phyloP scores from a whole-genome alignment of 2,113 vertebrate species.

The Dasyornis broadbenti region DNA sequence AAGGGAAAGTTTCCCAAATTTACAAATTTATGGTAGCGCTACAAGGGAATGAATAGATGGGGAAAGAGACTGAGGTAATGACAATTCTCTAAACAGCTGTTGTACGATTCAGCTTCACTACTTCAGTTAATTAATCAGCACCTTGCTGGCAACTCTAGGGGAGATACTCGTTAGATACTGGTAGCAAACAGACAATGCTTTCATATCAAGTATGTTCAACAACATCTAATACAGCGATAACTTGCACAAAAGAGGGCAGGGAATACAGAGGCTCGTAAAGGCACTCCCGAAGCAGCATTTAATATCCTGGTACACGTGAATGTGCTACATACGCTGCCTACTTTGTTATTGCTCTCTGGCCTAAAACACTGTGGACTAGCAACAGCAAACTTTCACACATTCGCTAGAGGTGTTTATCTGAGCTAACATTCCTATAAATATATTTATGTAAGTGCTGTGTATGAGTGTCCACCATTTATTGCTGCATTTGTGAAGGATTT shows the following conservation, averaged over 20 bases:
- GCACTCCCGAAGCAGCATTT: background rate
- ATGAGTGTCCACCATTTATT: rapidly evolving
- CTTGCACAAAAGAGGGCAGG: conserved; percentile 58
- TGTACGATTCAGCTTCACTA: conserved; percentile 79
- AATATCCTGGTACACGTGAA: background rate
- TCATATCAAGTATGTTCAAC: conserved; percentile 79
- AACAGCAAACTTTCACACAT: background rate
- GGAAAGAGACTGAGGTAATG: conserved; percentile 77
- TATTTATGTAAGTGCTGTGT: background rate
- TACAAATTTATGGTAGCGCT: conserved; percentile 43
- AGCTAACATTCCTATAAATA: background rate
- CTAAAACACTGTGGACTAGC: background rate
- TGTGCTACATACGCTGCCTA: background rate
- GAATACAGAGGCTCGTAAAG: background rate
- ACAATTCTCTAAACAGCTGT: conserved; percentile 80
- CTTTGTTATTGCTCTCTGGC: conserved; percentile 17
- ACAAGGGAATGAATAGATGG: conserved; percentile 69
- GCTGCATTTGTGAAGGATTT: background rate
- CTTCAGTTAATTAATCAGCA: conserved; percentile 87
- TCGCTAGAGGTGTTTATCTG: background rate
- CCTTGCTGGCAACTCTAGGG: conserved; percentile 81
- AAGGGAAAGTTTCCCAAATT: conserved; percentile 10
- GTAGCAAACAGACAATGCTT: conserved; percentile 77
- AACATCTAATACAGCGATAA: conserved; percentile 63
- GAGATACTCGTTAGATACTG: conserved; percentile 78